Base-by-base conservation (phyloP, 2,888 invertebrate species). In the Ormyrus rosae region DNA sequence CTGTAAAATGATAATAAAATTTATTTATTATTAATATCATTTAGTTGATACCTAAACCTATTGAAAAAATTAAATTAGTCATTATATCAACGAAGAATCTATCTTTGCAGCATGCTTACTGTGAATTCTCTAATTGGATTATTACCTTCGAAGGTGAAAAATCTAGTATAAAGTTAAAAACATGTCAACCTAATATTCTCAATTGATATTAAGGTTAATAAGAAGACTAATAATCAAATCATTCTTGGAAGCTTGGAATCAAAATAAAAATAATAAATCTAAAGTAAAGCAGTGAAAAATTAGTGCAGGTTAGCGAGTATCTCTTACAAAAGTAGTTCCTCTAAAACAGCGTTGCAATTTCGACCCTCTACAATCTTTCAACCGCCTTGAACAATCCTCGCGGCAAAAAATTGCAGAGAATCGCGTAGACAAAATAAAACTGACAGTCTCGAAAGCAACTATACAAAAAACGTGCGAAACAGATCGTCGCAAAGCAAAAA, bases 391-490 rank as follows among this genome's bases (percentile, higher is more conserved):
- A 48, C 19, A 70, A 58, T 7, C 45, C 53, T 6, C 10, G 19
- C 13, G 55, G 5, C 50, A 61, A 78, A 67, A 61, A 68, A 72
- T 51, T 45, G 58, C 9, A 69, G 46, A 53, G 61, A 56, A 50
- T 70, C 6, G 50, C n/a, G 60, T 53, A 11, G 60, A 71, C 8
- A 80, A 75, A 73, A 53, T 73, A 50, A 63, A 19, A 68, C 6
- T 19, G 10, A 67, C 48, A 53, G 51, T 13, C 9, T 60, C 13
- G 51, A 2, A 81, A 81, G 78, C 78, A 71, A 34, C 3, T 34
- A 34, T 34, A 34, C 50, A 64, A 77, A 65, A 70, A 69, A 78
- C 81, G 72, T 81, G 81, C 78, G 81, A 81, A 78, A 75, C 34
- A 65, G 71, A 67, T 19, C 13, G 50, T 78, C 76, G 72, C 65